Evolutionary conservation across 2,113 vertebrate genomes (phyloP).

Genomic region (Lynx canadensis): DNA sequence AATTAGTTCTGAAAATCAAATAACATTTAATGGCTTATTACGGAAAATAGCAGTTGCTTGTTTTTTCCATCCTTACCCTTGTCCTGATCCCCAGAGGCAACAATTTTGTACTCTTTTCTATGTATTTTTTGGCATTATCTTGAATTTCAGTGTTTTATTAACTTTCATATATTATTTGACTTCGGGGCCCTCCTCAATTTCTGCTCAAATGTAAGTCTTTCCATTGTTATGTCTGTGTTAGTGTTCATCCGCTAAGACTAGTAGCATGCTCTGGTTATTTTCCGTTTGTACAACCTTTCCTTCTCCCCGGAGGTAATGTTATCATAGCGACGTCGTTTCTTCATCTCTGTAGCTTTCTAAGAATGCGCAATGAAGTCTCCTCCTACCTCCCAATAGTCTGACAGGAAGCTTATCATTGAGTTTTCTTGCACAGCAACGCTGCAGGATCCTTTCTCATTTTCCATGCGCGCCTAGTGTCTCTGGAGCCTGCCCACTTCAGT

Average conservation of each 20-base stretch:
- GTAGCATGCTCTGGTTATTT: background rate
- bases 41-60: background rate
- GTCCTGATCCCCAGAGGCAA: background rate
- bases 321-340: background rate
- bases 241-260: background rate
- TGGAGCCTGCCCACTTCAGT: background rate
- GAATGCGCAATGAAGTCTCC: background rate
- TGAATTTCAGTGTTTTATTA: background rate
- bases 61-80: background rate
- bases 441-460: background rate
- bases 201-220: background rate
- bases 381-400: background rate
- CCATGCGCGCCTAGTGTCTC: background rate
- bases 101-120: background rate
- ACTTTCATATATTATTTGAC: background rate
- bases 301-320: background rate
- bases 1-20: background rate
- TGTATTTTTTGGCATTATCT: background rate
- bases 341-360: slow-evolving; percentile 7
- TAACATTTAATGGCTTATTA: background rate
- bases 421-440: too few relatives aligned
- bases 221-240: background rate
- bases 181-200: background rate
- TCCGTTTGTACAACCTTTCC: background rate
- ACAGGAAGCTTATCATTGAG: background rate